Evolutionary conservation across 2,113 vertebrate species (phyloP).

Genomic region (Pogona vitticeps): DNA sequence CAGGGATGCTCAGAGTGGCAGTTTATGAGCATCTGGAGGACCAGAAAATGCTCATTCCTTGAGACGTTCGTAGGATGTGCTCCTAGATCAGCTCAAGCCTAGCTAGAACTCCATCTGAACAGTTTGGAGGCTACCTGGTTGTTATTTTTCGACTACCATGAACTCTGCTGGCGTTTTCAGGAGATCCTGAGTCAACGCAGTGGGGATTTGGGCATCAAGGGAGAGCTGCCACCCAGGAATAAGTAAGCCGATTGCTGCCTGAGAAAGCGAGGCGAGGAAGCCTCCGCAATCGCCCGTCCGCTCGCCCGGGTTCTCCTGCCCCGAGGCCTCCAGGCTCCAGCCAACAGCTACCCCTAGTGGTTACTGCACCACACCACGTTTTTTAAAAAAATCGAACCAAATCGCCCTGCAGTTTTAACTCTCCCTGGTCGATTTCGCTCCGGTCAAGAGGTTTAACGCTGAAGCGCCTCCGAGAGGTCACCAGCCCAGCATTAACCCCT

Average conservation of each 20-base stretch:
- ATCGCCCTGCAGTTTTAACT: neutral
- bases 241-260: too few species aligned
- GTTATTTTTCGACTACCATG: neutral
- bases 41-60: neutral
- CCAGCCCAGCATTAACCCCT: neutral
- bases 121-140: neutral
- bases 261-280: neutral
- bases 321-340: conserved; percentile 53
- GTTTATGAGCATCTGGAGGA: neutral
- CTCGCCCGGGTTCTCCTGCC: neutral
- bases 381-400: neutral
- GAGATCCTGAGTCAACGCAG: too few species aligned
- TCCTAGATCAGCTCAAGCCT: too few species aligned
- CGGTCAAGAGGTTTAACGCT: neutral
- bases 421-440: neutral
- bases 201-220: too few species aligned
- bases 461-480: neutral
- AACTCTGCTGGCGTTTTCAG: too few species aligned
- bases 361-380: neutral
- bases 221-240: neutral
- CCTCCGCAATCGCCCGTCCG: too few species aligned
- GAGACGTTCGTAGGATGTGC: too few species aligned
- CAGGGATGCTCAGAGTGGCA: neutral
- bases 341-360: conserved; percentile 80
- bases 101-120: too few species aligned